Base-by-base conservation (phyloP, 2,113 vertebrate species). In the Brachirus orientalis region DNA sequence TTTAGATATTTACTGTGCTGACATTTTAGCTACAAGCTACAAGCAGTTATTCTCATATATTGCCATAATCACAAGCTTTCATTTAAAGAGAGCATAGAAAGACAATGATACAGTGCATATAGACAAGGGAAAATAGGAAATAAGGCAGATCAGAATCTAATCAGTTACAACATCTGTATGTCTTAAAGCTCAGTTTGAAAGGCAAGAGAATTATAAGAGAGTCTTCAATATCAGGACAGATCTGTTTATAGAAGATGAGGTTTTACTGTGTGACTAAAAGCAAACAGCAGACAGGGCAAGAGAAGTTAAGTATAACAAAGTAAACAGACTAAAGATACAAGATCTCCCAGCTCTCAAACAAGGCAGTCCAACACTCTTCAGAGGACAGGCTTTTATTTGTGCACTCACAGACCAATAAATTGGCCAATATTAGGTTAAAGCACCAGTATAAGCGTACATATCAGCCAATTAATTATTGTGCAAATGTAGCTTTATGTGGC, bases 271-370 rank as follows among this genome's bases (percentile, higher is more conserved):
- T 57, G 18, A 66, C 64, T 73, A 43, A 76, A 72, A 69, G 74
- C 69, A 80, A 79, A 80, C 71, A 75, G 1, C 13, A 38, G 64
- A 22, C 53, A 14, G 59, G 47, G 62, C 81, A 33, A 48, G 58
- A 59, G 58, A 60, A 52, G 73, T 82, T 38, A 69, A 58, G 65
- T 78, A 75, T 67, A 84, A 14, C 61, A 61, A 67, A 72, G 83
- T 75, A 76, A 86, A 80, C 69, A 82, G 33, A 45, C 22, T 60
- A 47, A 65, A 51, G 19, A 60, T 52, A 62, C 9, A n/a, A 66
- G 57, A 62, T 60, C 69, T 51, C 16, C 6, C 20, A 8, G 63
- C 36, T 62, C 14, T 60, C 16, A 33, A 40, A 69, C 44, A 36
- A 20, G 10, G 61, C 14, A 13, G 7, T 68, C 78, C 73, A 67